phyloP scores from a whole-genome alignment of 2,888 invertebrate species.

The Hoplodrina ambigua region DNA sequence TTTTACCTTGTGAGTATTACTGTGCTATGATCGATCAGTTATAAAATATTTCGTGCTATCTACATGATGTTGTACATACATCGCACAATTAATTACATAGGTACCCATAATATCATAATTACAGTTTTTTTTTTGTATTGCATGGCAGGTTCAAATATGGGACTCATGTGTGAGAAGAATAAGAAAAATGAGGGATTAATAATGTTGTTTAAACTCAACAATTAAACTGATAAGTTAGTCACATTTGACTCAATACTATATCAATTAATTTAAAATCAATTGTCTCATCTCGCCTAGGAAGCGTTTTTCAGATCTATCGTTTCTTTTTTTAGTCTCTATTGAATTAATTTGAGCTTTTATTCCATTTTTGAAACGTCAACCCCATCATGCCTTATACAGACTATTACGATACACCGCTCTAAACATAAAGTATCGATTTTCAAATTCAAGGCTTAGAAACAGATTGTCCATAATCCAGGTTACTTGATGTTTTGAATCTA shows the following conservation, averaged over 20 bases:
- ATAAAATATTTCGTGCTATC: slow-evolving; percentile 23
- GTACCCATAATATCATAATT: too few relatives aligned
- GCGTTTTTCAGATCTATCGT: background rate
- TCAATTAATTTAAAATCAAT: background rate
- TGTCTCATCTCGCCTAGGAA: background rate
- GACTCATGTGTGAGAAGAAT: too few relatives aligned
- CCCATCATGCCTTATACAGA: too few relatives aligned
- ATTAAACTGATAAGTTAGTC: background rate
- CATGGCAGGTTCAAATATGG: too few relatives aligned
- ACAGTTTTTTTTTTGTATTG: too few relatives aligned
- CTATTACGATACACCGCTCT: too few relatives aligned
- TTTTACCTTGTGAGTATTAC: slow-evolving; percentile 4
- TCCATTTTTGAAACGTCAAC: too few relatives aligned
- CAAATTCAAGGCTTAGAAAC: background rate
- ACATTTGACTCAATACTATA: background rate
- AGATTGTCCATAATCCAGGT: background rate
- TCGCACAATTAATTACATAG: slow-evolving; percentile 23
- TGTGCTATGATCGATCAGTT: slow-evolving; percentile 15
- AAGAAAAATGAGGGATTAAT: background rate
- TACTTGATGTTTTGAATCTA: slow-evolving; percentile 1
- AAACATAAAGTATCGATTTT: background rate
- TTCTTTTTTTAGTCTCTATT: too few relatives aligned
- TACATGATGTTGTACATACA: slow-evolving; percentile 47
- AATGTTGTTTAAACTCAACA: background rate
- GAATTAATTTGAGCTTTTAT: too few relatives aligned